Conservation (phyloP, 2,113 vertebrate species). For the Pseudolaguvia tuberculata region DNA sequence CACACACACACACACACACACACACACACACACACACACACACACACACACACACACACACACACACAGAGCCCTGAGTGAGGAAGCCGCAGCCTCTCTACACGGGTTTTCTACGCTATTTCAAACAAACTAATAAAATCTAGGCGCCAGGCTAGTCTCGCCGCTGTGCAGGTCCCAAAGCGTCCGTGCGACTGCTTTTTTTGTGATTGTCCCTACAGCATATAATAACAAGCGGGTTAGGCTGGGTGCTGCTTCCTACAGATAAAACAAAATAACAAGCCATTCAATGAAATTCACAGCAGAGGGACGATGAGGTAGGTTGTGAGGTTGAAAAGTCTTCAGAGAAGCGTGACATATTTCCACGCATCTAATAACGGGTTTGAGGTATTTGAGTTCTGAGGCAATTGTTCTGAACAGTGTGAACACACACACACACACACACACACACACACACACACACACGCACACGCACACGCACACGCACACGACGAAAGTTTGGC, state of each 20-base stretch:
- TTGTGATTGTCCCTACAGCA: conserved; percentile 26
- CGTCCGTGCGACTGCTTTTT: not conserved
- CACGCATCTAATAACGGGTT: not conserved
- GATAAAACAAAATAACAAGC: not conserved
- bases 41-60: no score
- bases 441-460: no score
- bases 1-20: no score
- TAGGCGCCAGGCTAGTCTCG: not conserved
- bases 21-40: no score
- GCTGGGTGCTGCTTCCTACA: not conserved
- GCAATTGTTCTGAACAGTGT: not conserved
- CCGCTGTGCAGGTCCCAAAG: not conserved
- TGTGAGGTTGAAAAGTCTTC: not conserved
- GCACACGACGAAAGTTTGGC: not conserved
- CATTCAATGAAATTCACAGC: conserved; percentile 14
- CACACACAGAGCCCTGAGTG: conserved; percentile 6
- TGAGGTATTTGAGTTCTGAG: not conserved
- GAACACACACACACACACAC: no score
- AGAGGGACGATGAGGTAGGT: conserved; percentile 16
- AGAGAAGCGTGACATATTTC: no score
- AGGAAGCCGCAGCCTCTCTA: not conserved
- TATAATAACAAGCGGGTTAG: not conserved
- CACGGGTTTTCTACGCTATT: not conserved
- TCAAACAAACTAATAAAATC: conserved; percentile 3
- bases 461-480: no score